These are phyloP conservation scores for Ochropleura leucogaster DNA, from an alignment of 2,888 invertebrate genomes.

Conservation along the genomic window DNA sequence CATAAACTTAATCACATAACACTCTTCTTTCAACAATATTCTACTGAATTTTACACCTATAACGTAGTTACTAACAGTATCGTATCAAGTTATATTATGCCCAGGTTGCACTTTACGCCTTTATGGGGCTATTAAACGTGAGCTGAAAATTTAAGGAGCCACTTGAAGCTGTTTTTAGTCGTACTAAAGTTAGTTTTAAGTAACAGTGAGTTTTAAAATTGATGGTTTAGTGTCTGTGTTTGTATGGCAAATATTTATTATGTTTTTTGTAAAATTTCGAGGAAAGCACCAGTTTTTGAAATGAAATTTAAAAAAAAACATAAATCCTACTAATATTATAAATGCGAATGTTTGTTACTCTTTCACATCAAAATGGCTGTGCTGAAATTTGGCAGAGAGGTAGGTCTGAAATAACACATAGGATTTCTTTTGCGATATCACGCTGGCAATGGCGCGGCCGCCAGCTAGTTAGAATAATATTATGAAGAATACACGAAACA, in stretches of 20 bases:
- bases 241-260: neutral
- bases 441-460: too few relatives aligned
- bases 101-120: conserved; percentile 65
- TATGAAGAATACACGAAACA: too few relatives aligned
- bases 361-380: too few relatives aligned
- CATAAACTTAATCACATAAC: neutral
- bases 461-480: too few relatives aligned
- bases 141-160: conserved; percentile 59
- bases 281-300: neutral
- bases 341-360: too few relatives aligned
- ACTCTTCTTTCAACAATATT: conserved; percentile 11
- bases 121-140: conserved; percentile 67
- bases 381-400: too few relatives aligned
- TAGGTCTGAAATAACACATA: too few relatives aligned
- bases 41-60: conserved; percentile 30
- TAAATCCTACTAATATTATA: too few relatives aligned
- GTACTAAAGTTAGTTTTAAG: conserved; percentile 44
- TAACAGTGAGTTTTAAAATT: conserved; percentile 33
- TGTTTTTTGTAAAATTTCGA: neutral
- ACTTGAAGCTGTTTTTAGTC: conserved; percentile 42
- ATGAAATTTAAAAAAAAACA: too few relatives aligned
- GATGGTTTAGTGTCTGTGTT: neutral
- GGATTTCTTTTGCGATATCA: too few relatives aligned
- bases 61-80: conserved; percentile 43
- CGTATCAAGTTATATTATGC: conserved; percentile 60